These are phyloP conservation scores for Todiramphus chloris DNA, from an alignment of 2,113 vertebrate species.

Conservation along the genomic window DNA sequence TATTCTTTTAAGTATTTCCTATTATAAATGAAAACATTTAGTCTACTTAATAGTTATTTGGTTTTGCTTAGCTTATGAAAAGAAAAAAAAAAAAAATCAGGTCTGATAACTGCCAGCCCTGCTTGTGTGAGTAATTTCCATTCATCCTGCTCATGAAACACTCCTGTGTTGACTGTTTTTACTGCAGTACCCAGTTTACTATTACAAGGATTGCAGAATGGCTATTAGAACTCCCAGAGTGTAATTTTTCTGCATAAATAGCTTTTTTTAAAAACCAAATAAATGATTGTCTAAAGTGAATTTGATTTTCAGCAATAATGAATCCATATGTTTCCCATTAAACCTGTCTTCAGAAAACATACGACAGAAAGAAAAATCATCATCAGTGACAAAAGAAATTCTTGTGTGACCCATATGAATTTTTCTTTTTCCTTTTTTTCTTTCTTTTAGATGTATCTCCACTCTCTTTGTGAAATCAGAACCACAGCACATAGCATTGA, in stretches of 20 bases:
- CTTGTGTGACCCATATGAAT: background rate
- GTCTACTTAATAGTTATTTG: background rate
- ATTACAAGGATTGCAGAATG: background rate
- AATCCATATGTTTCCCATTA: slow-evolving; percentile 1
- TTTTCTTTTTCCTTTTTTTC: background rate
- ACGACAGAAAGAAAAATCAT: background rate
- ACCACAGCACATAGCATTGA: rapidly evolving
- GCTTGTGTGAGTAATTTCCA: background rate
- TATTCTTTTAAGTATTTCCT: background rate
- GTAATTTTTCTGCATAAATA: background rate
- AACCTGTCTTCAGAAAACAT: background rate
- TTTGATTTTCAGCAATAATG: background rate
- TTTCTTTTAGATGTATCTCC: background rate
- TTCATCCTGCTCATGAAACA: background rate
- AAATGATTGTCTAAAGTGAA: background rate
- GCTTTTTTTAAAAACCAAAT: background rate
- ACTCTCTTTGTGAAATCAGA: background rate
- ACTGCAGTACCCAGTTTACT: background rate
- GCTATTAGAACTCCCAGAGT: background rate
- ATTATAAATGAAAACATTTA: background rate
- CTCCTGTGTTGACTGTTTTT: background rate
- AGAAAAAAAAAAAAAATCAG: background rate
- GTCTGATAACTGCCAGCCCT: background rate
- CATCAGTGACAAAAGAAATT: background rate
- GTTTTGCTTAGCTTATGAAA: background rate